Conservation (phyloP, 2,888 invertebrate species). For the Philopedon plagiatum region DNA sequence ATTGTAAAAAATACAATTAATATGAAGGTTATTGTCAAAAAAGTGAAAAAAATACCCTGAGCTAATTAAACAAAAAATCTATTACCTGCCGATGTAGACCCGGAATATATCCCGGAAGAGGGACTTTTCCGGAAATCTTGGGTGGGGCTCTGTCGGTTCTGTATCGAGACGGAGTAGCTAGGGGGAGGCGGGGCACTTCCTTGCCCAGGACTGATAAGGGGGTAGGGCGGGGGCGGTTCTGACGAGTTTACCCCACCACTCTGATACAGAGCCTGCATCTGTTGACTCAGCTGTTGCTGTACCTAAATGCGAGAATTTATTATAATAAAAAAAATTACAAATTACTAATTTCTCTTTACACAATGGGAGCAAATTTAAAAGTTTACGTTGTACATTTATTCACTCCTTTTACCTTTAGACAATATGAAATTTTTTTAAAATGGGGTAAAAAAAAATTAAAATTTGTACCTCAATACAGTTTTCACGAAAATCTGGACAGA, state of each 20-base stretch:
- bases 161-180: conserved; percentile 88
- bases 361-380: too few species aligned
- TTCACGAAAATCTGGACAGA: too few species aligned
- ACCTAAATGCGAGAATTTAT: conserved; percentile 70
- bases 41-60: not conserved
- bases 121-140: conserved; percentile 86
- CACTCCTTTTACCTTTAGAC: too few species aligned
- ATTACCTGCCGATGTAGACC: conserved; percentile 78
- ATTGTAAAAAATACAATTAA: too few species aligned
- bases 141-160: conserved; percentile 89
- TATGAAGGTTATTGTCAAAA: too few species aligned
- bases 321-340: too few species aligned
- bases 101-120: conserved; percentile 89
- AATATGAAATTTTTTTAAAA: too few species aligned
- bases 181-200: conserved; percentile 83
- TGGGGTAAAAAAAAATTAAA: too few species aligned
- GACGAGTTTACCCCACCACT: conserved; percentile 73
- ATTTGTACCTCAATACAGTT: too few species aligned
- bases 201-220: conserved; percentile 70
- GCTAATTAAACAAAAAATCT: not conserved
- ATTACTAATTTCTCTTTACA: too few species aligned
- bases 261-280: conserved; percentile 89
- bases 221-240: conserved; percentile 76
- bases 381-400: too few species aligned
- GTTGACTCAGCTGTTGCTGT: conserved; percentile 89